These are phyloP conservation scores for Catocala nupta DNA, from an alignment of 2,888 invertebrate species.

Conservation along the genomic window DNA sequence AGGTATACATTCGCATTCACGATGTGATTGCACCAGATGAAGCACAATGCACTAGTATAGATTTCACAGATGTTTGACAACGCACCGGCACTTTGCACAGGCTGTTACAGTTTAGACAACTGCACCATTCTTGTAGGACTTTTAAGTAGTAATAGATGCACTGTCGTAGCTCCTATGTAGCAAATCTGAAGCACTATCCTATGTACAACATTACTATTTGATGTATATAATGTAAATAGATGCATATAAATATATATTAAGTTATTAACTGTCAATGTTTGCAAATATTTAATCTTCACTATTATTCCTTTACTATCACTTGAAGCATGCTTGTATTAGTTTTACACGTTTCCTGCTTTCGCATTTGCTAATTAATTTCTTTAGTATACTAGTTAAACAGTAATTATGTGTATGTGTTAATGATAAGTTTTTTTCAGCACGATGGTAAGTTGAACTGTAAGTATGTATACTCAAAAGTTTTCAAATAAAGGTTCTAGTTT, in stretches of 20 bases:
- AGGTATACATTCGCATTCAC: conserved; percentile 75
- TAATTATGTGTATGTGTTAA: conserved; percentile 3
- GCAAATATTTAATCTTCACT: conserved; percentile 47
- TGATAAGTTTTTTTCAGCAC: conserved; percentile 28
- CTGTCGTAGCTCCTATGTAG: conserved; percentile 26
- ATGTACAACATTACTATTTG: conserved; percentile 7
- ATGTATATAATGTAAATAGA: conserved; percentile 36
- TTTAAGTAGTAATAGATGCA: conserved; percentile 24
- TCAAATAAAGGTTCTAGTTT: too few species aligned
- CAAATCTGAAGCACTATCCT: conserved; percentile 16
- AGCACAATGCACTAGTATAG: conserved; percentile 60
- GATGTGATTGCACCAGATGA: conserved; percentile 46
- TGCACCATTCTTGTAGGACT: conserved; percentile 21
- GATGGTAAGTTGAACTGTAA: conserved; percentile 47
- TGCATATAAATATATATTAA: conserved; percentile 20
- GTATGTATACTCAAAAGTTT: too few species aligned
- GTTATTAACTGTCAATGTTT: conserved; percentile 52
- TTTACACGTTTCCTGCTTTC: conserved; percentile 71
- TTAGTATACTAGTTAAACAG: conserved; percentile 3
- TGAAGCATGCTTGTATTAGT: conserved; percentile 50
- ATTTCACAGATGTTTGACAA: conserved; percentile 47
- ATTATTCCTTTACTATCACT: conserved; percentile 30
- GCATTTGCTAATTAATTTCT: conserved; percentile 66
- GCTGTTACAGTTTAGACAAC: conserved; percentile 53
- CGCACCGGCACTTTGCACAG: conserved; percentile 62